Percentiles rank a stretch among this genome's conserved stretches.
phyloP scores from a whole-genome alignment of 2,797 vertebrate genomes.

The Epinephelus coioides region DNA sequence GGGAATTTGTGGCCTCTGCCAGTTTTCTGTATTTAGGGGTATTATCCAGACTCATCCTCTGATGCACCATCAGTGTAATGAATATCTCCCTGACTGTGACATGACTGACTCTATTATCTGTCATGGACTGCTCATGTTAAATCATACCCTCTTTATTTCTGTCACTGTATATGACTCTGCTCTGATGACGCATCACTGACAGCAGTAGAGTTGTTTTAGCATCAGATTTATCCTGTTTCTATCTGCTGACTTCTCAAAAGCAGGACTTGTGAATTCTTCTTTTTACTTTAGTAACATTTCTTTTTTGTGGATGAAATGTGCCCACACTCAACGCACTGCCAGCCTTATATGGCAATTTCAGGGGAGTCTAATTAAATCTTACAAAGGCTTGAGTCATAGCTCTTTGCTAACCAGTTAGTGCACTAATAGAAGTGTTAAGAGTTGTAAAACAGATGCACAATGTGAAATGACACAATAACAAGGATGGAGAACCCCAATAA shows the following conservation, averaged over 20 bases:
- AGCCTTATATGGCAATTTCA: background rate
- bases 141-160: background rate
- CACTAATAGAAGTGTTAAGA: too few relatives aligned
- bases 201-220: background rate
- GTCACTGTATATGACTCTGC: background rate
- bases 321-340: background rate
- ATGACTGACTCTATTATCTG: background rate
- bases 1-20: background rate
- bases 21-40: background rate
- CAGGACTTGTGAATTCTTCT: too few relatives aligned
- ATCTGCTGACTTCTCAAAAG: background rate
- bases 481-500: background rate
- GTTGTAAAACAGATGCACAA: too few relatives aligned
- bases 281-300: background rate
- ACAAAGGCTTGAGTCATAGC: too few relatives aligned
- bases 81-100: background rate
- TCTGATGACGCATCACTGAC: background rate
- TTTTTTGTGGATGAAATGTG: background rate
- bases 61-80: background rate
- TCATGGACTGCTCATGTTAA: conserved; percentile 10
- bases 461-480: background rate
- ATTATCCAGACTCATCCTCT: background rate
- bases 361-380: too few relatives aligned
- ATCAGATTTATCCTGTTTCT: background rate
- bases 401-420: too few relatives aligned